Evolutionary conservation across 2,113 vertebrate species (phyloP).

Genomic region (Heterotis niloticus): DNA sequence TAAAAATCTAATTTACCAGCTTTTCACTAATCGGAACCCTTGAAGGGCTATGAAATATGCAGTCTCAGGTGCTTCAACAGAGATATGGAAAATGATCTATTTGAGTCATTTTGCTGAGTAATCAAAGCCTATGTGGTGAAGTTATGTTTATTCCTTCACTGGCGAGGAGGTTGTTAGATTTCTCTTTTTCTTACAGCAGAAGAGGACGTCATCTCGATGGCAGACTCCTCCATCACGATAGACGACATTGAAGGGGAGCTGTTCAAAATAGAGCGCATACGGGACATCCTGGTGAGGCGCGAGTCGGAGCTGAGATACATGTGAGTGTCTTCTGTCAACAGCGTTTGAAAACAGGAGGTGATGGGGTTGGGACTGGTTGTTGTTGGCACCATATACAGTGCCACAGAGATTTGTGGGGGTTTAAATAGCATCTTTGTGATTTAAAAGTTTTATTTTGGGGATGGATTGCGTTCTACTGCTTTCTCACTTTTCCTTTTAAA

Average conservation of each 20-base stretch:
- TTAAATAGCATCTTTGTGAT: background rate
- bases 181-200: constrained; percentile 41
- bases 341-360: background rate
- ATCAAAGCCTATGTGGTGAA: too few species aligned
- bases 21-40: too few species aligned
- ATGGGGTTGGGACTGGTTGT: background rate
- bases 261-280: constrained; percentile 72
- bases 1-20: too few species aligned
- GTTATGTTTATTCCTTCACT: too few species aligned
- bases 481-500: too few species aligned
- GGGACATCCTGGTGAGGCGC: constrained; percentile 69
- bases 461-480: too few species aligned
- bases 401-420: too few species aligned
- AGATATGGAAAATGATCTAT: too few species aligned
- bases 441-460: too few species aligned
- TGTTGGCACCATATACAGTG: background rate
- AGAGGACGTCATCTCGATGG: constrained; percentile 69
- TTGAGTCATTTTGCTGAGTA: too few species aligned
- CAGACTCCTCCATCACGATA: constrained; percentile 67
- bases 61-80: too few species aligned
- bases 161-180: background rate
- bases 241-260: constrained; percentile 73
- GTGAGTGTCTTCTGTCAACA: constrained; percentile 51
- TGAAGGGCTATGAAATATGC: too few species aligned
- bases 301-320: constrained; percentile 77